Evolutionary conservation across 2,797 vertebrate species (phyloP).

Genomic region (Tauraco hartlaubi): DNA sequence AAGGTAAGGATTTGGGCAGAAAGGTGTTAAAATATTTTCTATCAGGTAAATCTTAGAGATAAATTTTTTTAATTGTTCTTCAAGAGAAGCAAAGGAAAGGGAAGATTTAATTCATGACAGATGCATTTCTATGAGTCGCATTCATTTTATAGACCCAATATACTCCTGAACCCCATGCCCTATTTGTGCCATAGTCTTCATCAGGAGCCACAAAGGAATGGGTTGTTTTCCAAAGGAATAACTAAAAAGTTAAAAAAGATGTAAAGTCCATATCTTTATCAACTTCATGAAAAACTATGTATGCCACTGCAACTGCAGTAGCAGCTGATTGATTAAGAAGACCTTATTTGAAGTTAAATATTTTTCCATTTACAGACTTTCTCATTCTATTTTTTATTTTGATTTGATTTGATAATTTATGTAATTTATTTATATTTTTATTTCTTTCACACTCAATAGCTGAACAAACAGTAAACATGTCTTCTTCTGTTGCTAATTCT

Average conservation of each 20-base stretch:
- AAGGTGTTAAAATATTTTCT: background rate
- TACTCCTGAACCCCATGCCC: background rate
- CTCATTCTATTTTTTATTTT: background rate
- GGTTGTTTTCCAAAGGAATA: background rate
- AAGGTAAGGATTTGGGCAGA: background rate
- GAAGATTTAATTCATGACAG: background rate
- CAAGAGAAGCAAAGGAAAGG: background rate
- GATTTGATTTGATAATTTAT: background rate
- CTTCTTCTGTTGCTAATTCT: background rate
- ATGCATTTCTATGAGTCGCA: accelerated
- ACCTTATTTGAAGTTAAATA: background rate
- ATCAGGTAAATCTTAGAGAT: background rate
- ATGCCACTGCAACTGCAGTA: background rate
- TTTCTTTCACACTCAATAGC: background rate
- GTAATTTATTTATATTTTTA: background rate
- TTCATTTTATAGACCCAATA: background rate
- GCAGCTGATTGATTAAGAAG: background rate
- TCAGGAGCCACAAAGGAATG: background rate
- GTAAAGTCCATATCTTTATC: background rate
- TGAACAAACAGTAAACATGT: background rate
- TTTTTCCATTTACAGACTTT: background rate
- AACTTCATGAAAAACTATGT: background rate
- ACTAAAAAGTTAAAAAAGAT: background rate
- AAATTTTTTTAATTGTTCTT: background rate
- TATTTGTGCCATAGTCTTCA: background rate